These are phyloP conservation scores for Nasonia longicornis DNA, from an alignment of 1,140 invertebrate species.

Conservation along the genomic window DNA sequence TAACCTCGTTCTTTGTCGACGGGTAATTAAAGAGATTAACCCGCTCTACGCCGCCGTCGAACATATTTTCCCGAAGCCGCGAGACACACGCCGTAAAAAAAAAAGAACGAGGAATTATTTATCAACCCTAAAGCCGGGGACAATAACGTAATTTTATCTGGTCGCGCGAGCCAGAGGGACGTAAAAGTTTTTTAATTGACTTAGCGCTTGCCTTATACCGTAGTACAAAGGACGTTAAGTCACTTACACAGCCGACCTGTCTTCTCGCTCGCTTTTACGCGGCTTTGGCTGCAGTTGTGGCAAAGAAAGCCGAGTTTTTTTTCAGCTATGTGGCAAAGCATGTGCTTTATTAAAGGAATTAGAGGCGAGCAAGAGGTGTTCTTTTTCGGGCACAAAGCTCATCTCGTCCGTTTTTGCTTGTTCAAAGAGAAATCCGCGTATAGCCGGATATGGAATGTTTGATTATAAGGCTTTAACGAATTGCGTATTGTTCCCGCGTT, in stretches of 20 bases:
- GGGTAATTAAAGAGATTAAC: background rate
- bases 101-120: background rate
- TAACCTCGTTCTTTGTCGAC: background rate
- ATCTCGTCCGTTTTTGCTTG: background rate
- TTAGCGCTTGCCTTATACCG: background rate
- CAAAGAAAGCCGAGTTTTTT: constrained; percentile 9
- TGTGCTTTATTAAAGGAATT: constrained; percentile 39
- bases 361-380: constrained; percentile 12
- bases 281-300: background rate
- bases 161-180: background rate
- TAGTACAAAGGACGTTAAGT: constrained; percentile 11
- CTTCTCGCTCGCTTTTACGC: background rate
- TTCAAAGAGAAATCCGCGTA: background rate
- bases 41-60: too few species aligned
- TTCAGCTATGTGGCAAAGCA: background rate
- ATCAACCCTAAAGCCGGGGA: background rate
- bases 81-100: background rate
- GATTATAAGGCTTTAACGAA: background rate
- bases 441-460: background rate
- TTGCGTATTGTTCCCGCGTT: too few species aligned
- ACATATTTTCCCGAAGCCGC: background rate
- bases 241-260: background rate
- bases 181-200: constrained; percentile 27
- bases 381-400: background rate
- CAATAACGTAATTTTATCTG: background rate